phyloP scores from a whole-genome alignment of 2,888 invertebrate genomes.

The Drosophila paranaensis region DNA sequence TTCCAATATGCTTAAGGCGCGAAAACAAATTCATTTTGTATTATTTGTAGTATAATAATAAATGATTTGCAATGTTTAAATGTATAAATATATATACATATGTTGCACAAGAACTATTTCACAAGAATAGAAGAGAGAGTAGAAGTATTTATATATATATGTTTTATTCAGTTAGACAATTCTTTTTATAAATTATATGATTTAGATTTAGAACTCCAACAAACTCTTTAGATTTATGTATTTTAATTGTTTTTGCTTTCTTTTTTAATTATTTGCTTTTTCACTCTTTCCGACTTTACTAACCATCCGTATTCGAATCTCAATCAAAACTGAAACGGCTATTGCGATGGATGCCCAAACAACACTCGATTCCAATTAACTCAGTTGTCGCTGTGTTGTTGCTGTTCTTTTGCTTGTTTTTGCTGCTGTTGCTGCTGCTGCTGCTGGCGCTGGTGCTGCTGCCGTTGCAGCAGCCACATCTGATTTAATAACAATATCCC shows the following conservation, averaged over 20 bases:
- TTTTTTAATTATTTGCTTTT: too few relatives aligned
- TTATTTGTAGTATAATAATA: background rate
- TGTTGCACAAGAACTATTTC: background rate
- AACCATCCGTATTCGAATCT: conserved; percentile 41
- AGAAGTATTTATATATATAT: too few relatives aligned
- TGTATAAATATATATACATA: background rate
- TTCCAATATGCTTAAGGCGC: conserved; percentile 56
- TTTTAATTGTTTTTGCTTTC: background rate
- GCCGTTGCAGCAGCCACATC: conserved; percentile 37
- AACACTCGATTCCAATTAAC: conserved; percentile 25
- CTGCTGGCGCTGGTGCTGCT: conserved; percentile 9
- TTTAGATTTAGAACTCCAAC: background rate
- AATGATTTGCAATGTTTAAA: background rate
- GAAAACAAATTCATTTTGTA: conserved; percentile 59
- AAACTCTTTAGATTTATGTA: background rate
- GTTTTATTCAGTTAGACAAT: background rate
- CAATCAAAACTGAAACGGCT: conserved; percentile 52
- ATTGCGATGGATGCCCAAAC: conserved; percentile 18
- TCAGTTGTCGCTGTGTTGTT: conserved; percentile 15
- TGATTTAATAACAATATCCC: conserved; percentile 70
- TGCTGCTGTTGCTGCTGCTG: conserved; percentile 14
- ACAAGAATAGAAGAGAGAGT: background rate
- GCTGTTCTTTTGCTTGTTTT: conserved; percentile 2
- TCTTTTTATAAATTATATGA: background rate
- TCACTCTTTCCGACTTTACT: conserved; percentile 3